A percentile compares a stretch with the other conserved stretches of the same genome.
Conservation (phyloP, 1,140 invertebrate genomes). For the Psix sp. region DNA sequence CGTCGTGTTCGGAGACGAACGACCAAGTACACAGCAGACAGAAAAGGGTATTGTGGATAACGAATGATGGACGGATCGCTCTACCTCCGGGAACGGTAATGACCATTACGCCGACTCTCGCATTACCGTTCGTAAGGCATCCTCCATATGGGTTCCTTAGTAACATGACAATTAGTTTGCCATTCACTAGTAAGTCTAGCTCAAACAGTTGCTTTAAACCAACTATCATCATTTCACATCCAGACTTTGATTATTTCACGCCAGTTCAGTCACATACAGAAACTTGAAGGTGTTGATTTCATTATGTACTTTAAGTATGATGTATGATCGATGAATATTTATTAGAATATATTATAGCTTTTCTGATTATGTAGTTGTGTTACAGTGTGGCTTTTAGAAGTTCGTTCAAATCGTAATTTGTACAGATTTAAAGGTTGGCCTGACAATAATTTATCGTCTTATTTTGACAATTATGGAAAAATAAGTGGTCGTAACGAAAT, state of each 20-base stretch:
- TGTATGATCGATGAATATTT: too few species aligned
- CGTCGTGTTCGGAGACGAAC: constrained; percentile 4
- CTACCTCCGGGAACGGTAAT: constrained; percentile 88
- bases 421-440: too few species aligned
- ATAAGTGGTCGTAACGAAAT: too few species aligned
- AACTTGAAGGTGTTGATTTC: background rate
- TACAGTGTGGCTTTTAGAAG: too few species aligned
- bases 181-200: constrained; percentile 87
- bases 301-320: too few species aligned
- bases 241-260: background rate
- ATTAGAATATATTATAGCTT: too few species aligned
- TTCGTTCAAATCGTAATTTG: too few species aligned
- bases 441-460: too few species aligned
- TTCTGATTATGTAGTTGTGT: too few species aligned
- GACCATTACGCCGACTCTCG: constrained; percentile 87
- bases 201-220: constrained; percentile 6
- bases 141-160: constrained; percentile 90
- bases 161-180: constrained; percentile 89
- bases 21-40: constrained; percentile 82
- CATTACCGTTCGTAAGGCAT: constrained; percentile 88
- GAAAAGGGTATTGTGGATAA: constrained; percentile 89
- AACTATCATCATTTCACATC: background rate
- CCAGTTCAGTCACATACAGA: background rate
- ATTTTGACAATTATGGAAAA: too few species aligned
- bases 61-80: constrained; percentile 87